Base-by-base conservation (phyloP, 2,888 invertebrate species). In the Stictocephala bisonia region DNA sequence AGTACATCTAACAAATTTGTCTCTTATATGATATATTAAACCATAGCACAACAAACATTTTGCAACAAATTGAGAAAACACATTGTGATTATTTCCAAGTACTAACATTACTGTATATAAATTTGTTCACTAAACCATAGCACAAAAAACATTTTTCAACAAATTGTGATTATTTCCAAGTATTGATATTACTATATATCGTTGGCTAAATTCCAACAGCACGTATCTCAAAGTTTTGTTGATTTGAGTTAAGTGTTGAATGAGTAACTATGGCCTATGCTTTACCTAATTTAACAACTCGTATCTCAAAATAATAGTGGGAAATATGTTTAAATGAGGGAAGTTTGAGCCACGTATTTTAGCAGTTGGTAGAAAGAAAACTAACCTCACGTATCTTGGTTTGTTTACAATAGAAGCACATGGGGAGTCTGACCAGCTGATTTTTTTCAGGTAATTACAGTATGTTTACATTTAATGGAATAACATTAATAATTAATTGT, bases 281-380 rank as follows among this genome's bases (percentile, higher is more conserved):
- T 60, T 31, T 35, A 60, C 31, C 27, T 27, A 29, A 31, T 27
- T 3, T 60, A 60, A 60, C 31, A 60, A 60, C 60, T 31, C 60
- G 27, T 60, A n/a, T n/a, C n/a, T n/a, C n/a, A n/a, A n/a, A n/a
- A n/a, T n/a, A n/a, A n/a, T n/a, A n/a, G n/a, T n/a, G n/a, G n/a
- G n/a, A n/a, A n/a, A n/a, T n/a, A n/a, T n/a, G n/a, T n/a, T n/a
- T n/a, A n/a, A n/a, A n/a, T 15, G 60, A 29, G 60, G 60, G n/a
- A 60, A 27, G 31, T 60, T 6, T 60, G 60, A n/a, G 13, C 60
- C 60, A 60, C 60, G 24, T 60, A 60, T 60, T 18, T 60, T 60
- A 29, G 60, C 31, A 60, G 60, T 60, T 60, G 60, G 60, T 18
- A 29, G 9, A 9, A 29, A 22, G 31, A 60, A 60, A 60, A 22